Base-by-base conservation (phyloP, 2,113 vertebrate species). In the Brachyistius frenatus region DNA sequence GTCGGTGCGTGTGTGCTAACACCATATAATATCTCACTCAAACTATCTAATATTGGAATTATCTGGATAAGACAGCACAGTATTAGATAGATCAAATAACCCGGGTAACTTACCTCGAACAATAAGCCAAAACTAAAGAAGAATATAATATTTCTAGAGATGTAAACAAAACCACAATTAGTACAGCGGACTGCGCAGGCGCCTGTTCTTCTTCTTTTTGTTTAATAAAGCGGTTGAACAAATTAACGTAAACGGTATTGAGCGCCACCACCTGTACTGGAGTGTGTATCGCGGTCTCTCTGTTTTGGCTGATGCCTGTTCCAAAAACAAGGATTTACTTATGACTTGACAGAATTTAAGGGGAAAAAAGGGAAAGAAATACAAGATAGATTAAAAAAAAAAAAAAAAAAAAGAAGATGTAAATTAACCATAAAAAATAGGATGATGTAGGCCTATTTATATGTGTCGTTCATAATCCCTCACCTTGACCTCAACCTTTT, bases 401-500 rank as follows among this genome's bases (percentile, higher is more conserved):
- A 23, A 23, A 23, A 23, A 23, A 10, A 10, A 5, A 41, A 7
- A 41, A 41, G 6, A 41, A 41, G 39, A 41, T 9, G 39, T 9
- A 41, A 2, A 41, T 8, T 8, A 41, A 1, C 7, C 39, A 41
- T 10, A 41, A 41, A 41, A 41, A 23, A 23, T 23, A 23, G 23
- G 23, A 23, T 23, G 23, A 23, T 23, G 23, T 1, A 23, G 23
- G 23, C 23, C 23, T 23, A 23, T 23, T 23, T 23, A 23, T 23
- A 23, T 70, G 41, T 67, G 37, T 65, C 8, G 15, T 33, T 50
- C 53, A 78, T 80, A 86, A 89, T 84, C 84, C 64, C 50, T 86
- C 69, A 88, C 71, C 70, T 66, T 31, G 7, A 66, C 36, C 61
- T 86, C 71, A 72, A 53, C 74, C 68, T 32, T 23, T 58, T 67